Conservation (phyloP, 2,888 invertebrate species). For the Melinopterus prodromus region DNA sequence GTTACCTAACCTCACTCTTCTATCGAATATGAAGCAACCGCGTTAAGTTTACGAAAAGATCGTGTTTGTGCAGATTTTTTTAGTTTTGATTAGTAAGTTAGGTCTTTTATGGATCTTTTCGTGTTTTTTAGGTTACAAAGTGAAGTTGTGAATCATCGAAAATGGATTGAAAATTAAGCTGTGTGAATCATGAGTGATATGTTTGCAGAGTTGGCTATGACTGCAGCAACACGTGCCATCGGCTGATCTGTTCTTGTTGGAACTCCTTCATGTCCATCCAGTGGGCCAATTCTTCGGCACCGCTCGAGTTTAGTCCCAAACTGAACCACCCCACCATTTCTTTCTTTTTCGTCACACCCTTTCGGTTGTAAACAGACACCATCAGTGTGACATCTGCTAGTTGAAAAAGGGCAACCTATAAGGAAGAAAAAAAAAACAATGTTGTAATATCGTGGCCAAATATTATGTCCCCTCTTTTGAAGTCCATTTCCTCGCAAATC, state of each 20-base stretch:
- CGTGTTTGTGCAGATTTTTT: background rate
- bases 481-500: too few species aligned
- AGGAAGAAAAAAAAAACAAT: too few species aligned
- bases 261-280: slow-evolving; percentile 94
- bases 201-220: slow-evolving; percentile 60
- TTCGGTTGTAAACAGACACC: slow-evolving; percentile 91
- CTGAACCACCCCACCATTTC: slow-evolving; percentile 99
- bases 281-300: slow-evolving; percentile 89
- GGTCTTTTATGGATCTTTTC: slow-evolving; percentile 6
- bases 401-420: slow-evolving; percentile 92
- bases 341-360: slow-evolving; percentile 90
- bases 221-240: slow-evolving; percentile 91
- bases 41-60: background rate
- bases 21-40: background rate
- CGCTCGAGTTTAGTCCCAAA: slow-evolving; percentile 89
- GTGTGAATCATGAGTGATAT: slow-evolving; percentile 36
- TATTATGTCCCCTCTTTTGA: too few species aligned
- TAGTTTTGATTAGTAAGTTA: background rate
- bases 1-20: background rate
- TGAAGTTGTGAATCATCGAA: slow-evolving; percentile 13
- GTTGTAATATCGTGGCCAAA: too few species aligned
- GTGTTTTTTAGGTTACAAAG: slow-evolving; percentile 6
- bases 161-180: slow-evolving; percentile 9
- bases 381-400: slow-evolving; percentile 93
- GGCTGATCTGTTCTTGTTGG: slow-evolving; percentile 88